Evolutionary conservation across 2,888 invertebrate species (phyloP).

Genomic region (Spodoptera exigua): DNA sequence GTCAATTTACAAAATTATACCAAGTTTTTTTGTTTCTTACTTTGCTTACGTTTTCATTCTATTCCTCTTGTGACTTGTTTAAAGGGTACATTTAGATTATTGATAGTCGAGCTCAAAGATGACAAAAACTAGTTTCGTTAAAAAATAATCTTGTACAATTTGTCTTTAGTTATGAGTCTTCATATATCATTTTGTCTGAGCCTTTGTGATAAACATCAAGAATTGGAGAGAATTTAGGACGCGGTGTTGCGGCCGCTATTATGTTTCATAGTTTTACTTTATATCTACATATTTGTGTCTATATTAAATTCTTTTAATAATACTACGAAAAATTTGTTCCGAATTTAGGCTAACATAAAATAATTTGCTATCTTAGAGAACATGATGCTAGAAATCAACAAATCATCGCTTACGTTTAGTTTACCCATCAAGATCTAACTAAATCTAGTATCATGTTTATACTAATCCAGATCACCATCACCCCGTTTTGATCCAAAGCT

Average conservation of each 20-base stretch:
- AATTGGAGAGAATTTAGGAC: slow-evolving; percentile 33
- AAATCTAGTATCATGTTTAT: too few relatives aligned
- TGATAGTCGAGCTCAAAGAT: too few relatives aligned
- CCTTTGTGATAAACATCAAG: slow-evolving; percentile 40
- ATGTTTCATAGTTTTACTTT: slow-evolving; percentile 22
- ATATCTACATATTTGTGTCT: slow-evolving; percentile 30
- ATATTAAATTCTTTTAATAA: neutral
- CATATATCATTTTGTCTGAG: slow-evolving; percentile 25
- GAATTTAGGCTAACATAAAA: neutral
- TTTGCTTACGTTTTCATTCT: too few relatives aligned
- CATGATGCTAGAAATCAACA: too few relatives aligned
- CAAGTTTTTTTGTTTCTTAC: too few relatives aligned
- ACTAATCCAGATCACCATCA: too few relatives aligned
- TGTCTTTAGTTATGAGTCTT: slow-evolving; percentile 35
- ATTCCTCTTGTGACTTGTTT: too few relatives aligned
- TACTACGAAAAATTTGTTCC: neutral
- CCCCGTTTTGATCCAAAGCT: too few relatives aligned
- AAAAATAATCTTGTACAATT: slow-evolving; percentile 23
- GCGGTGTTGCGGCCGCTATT: slow-evolving; percentile 34
- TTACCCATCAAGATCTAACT: too few relatives aligned
- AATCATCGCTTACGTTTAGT: too few relatives aligned
- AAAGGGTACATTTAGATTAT: too few relatives aligned
- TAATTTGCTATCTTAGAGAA: neutral
- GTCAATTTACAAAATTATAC: neutral
- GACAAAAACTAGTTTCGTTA: slow-evolving; percentile 1